Base-by-base conservation (phyloP, 1,140 invertebrate genomes). In the Prorops nasuta region DNA sequence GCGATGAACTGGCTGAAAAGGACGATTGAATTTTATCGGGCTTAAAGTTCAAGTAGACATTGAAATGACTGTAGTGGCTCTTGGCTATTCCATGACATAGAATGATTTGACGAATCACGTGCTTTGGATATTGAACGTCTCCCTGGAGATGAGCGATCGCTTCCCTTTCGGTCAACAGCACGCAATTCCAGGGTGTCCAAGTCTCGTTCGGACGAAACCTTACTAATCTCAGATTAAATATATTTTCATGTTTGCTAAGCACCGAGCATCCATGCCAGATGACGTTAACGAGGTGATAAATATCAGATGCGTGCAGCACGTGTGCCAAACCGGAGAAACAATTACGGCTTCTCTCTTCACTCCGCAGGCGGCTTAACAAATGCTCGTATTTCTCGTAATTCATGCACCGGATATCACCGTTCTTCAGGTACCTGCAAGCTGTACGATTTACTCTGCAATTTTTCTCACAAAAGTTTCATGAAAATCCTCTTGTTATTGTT, bases 121-220 rank as follows among this genome's bases (percentile, higher is more conserved):
- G 48, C 12, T 45, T 53, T 0, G 73, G 71, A 18, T 75, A 76
- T 44, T 8, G 6, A 57, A 46, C 43, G 70, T 61, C 14, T 54
- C 34, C 49, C 4, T 15, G 50, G 21, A 40, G 44, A 48, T 89
- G 86, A 3, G 76, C 71, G 47, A 83, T 81, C 35, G 81, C 80
- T 70, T 89, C 86, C 37, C 84, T 79, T 1, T 80, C 66, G 0
- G 85, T 87, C 1, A 89, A 66, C 15, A 88, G 63, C 43, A 89
- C 80, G 56, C 84, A 87, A 60, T 89, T 89, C 86, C 86, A 89
- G 1, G 86, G 86, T 7, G 83, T 78, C 86, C 86, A 89, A 32
- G 83, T 81, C 24, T 80, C 62, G 3, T 81, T 55, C 1, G 72
- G 69, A 24, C 80, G 64, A 77, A 84, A 89, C 10, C 85, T 71